These are phyloP conservation scores for Acanthurus leucopareius DNA, from an alignment of 2,797 vertebrate species.

Conservation along the genomic window DNA sequence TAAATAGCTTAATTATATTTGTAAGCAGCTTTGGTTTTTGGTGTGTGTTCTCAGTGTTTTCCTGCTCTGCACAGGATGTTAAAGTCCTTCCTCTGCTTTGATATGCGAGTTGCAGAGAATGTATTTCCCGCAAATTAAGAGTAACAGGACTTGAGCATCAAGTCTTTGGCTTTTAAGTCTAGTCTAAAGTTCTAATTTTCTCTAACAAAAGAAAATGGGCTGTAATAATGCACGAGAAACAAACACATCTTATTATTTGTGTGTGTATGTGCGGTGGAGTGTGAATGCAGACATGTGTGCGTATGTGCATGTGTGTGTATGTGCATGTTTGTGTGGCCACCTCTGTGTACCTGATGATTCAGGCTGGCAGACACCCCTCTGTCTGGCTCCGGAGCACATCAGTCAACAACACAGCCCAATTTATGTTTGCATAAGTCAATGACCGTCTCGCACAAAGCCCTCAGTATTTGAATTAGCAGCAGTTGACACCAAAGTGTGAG, in stretches of 20 bases:
- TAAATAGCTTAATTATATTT: slow-evolving; percentile 42
- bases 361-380: slow-evolving; percentile 52
- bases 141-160: neutral
- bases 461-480: slow-evolving; percentile 66
- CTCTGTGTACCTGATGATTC: slow-evolving; percentile 39
- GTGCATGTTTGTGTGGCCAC: neutral
- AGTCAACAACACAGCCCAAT: slow-evolving; percentile 67
- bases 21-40: slow-evolving; percentile 2
- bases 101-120: neutral
- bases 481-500: slow-evolving; percentile 64
- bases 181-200: neutral
- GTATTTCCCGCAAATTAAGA: neutral
- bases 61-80: slow-evolving; percentile 37
- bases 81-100: slow-evolving; percentile 1
- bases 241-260: neutral
- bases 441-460: slow-evolving; percentile 57
- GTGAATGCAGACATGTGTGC: slow-evolving; percentile 7
- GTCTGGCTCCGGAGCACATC: slow-evolving; percentile 50
- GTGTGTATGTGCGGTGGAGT: neutral
- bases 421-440: slow-evolving; percentile 67
- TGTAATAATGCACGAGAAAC: too few relatives aligned
- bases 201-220: neutral
- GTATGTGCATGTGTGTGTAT: neutral
- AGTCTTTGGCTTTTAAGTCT: neutral
- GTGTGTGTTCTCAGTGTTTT: slow-evolving; percentile 1